These are phyloP conservation scores for Irena cyanogastra DNA, from an alignment of 2,113 vertebrate species.

Conservation along the genomic window DNA sequence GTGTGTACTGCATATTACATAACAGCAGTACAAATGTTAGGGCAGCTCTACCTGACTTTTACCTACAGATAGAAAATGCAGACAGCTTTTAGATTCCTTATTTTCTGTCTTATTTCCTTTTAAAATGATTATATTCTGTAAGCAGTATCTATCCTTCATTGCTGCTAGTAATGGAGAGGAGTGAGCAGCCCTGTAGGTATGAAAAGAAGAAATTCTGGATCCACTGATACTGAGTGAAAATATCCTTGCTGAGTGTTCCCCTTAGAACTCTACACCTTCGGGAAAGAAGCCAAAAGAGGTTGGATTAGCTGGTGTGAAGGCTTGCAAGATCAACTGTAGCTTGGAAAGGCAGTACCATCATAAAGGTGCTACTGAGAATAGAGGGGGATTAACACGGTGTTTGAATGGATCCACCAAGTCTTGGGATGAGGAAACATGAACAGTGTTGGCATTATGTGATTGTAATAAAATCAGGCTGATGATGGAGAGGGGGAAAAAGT, in stretches of 20 bases:
- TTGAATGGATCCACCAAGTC: not conserved
- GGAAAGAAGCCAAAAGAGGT: not conserved
- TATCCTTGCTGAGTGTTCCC: not conserved
- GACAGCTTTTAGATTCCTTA: not conserved
- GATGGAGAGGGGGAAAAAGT: not conserved
- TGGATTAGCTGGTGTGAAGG: not conserved
- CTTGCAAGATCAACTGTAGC: not conserved
- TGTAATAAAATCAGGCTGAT: not conserved
- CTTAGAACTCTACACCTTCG: not conserved
- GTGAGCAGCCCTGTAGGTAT: not conserved
- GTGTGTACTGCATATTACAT: not conserved
- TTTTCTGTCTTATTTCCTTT: not conserved
- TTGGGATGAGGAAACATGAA: not conserved
- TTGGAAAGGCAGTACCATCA: not conserved
- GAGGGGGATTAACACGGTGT: not conserved
- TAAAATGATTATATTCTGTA: not conserved
- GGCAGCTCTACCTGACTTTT: not conserved
- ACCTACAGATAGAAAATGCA: not conserved
- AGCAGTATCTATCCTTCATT: not conserved
- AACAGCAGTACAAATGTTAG: not conserved
- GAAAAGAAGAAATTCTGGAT: not conserved
- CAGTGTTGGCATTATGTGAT: not conserved
- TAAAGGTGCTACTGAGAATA: not conserved
- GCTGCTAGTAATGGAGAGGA: not conserved
- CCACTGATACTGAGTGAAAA: not conserved